These are phyloP conservation scores for Leptinotarsa texana DNA, from an alignment of 1,140 invertebrate species.

Conservation along the genomic window DNA sequence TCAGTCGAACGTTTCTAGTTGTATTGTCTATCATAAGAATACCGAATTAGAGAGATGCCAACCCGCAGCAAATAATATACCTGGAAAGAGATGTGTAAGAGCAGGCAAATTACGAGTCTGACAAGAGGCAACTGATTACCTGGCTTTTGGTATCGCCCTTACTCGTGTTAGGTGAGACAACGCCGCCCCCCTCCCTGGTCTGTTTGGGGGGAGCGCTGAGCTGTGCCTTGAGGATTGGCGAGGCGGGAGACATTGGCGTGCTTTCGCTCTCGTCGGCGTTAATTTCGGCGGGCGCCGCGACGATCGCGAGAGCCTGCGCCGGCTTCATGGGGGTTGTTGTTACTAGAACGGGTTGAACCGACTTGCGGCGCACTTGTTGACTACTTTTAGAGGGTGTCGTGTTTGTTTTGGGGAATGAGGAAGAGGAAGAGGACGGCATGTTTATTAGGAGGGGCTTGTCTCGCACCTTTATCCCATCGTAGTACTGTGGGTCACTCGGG, in stretches of 20 bases:
- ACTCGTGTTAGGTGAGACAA: conserved; percentile 39
- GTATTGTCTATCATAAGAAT: background rate
- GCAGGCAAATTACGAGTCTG: conserved; percentile 43
- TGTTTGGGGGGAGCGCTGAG: conserved; percentile 71
- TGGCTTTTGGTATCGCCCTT: conserved; percentile 65
- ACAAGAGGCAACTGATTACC: conserved; percentile 58
- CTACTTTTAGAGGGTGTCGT: conserved; percentile 34
- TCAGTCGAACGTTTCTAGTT: background rate
- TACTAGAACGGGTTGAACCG: conserved; percentile 15
- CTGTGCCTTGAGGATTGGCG: conserved; percentile 78
- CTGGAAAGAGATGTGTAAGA: conserved; percentile 45
- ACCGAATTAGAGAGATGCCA: conserved; percentile 4
- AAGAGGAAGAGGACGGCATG: conserved; percentile 44
- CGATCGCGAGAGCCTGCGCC: conserved; percentile 31
- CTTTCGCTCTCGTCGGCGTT: conserved; percentile 49
- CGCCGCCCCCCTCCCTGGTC: conserved; percentile 24
- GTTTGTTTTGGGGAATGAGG: conserved; percentile 18
- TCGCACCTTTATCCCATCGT: conserved; percentile 75
- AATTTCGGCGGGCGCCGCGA: conserved; percentile 35
- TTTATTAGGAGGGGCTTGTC: conserved; percentile 61
- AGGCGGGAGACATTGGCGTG: conserved; percentile 60
- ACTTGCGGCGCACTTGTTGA: conserved; percentile 28
- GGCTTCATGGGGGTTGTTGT: conserved; percentile 17
- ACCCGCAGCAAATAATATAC: conserved; percentile 26
- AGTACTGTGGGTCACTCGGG: conserved; percentile 66